Conservation (phyloP, 2,113 vertebrate genomes). For the Lophura nycthemera region DNA sequence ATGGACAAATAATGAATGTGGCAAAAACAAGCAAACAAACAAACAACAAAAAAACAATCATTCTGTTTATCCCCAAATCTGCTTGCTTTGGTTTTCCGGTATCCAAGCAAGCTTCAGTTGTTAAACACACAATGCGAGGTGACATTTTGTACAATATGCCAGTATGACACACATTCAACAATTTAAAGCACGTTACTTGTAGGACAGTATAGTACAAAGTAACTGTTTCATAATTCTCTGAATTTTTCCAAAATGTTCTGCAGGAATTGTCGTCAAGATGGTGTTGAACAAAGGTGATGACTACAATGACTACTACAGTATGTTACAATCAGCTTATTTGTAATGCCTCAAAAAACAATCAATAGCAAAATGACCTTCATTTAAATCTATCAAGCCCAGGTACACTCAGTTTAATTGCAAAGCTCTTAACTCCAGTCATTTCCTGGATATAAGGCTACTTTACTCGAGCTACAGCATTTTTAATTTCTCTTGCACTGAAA, state of each 20-base stretch:
- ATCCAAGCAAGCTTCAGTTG: background rate
- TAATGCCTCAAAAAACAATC: conserved; percentile 34
- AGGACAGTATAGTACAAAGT: background rate
- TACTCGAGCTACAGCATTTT: conserved; percentile 22
- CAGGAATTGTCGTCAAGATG: background rate
- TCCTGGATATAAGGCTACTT: conserved; percentile 47
- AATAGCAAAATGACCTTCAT: conserved; percentile 37
- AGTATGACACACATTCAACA: background rate
- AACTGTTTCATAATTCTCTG: background rate
- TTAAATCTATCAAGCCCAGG: conserved; percentile 37
- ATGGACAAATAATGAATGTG: background rate
- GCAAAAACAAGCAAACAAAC: background rate
- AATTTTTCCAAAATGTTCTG: background rate
- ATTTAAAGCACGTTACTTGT: background rate
- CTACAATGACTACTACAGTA: background rate
- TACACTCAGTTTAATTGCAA: conserved; percentile 46
- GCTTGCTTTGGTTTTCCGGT: background rate
- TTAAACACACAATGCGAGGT: background rate
- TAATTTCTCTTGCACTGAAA: conserved; percentile 51
- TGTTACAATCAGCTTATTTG: conserved; percentile 3
- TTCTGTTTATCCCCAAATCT: background rate
- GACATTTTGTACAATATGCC: background rate
- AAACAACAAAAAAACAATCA: background rate
- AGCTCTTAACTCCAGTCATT: conserved; percentile 60
- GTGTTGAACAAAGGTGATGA: background rate